Conservation (phyloP, 2,113 vertebrate genomes). For the Capreolus pygargus region DNA sequence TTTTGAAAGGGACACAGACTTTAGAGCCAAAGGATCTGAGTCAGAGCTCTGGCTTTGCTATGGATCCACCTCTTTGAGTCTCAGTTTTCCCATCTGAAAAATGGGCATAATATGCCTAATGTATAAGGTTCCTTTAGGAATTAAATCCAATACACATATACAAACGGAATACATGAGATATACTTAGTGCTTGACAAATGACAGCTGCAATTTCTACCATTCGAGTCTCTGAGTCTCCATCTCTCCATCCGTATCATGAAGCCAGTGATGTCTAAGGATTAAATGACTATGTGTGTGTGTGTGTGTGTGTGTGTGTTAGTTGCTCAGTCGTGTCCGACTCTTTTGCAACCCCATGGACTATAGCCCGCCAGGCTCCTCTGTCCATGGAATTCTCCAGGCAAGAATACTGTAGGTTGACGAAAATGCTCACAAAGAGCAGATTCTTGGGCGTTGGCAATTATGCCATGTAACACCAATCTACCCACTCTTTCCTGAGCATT, state of each 20-base stretch:
- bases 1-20: background rate
- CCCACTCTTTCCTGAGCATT: background rate
- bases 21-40: background rate
- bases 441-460: background rate
- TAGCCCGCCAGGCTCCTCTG: background rate
- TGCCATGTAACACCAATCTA: too few relatives aligned
- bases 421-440: background rate
- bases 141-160: background rate
- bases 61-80: background rate
- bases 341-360: background rate
- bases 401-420: background rate
- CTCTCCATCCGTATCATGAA: background rate
- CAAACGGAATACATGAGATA: background rate
- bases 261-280: background rate
- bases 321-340: background rate
- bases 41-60: background rate
- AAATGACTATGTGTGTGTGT: background rate
- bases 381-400: background rate
- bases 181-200: rapidly evolving
- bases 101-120: background rate
- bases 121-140: background rate
- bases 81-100: background rate
- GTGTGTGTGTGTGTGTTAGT: background rate
- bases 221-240: background rate
- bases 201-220: background rate